phyloP scores from a whole-genome alignment of 2,113 vertebrate genomes.

The Macaca mulatta region DNA sequence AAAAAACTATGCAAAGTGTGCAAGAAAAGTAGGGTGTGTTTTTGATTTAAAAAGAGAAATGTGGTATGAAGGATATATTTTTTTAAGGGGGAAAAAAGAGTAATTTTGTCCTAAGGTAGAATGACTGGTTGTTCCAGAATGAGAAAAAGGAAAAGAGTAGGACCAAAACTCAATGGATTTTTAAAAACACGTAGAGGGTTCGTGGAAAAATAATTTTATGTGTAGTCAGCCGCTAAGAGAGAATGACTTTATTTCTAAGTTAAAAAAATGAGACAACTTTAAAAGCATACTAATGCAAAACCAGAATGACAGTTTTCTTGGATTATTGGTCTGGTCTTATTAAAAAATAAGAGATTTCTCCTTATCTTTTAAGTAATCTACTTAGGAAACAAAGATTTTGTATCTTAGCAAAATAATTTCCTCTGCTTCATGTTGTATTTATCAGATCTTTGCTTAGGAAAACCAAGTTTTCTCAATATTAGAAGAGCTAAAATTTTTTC shows the following conservation, averaged over 20 bases:
- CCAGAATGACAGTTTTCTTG: not conserved
- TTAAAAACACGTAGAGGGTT: not conserved
- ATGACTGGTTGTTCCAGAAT: not conserved
- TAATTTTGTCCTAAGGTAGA: not conserved
- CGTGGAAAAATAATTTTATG: not conserved
- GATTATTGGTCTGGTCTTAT: not conserved
- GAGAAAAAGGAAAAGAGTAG: not conserved
- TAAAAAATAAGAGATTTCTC: not conserved
- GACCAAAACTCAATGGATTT: not conserved
- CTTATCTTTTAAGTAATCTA: not conserved
- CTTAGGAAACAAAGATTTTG: not conserved
- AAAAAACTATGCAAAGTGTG: not conserved
- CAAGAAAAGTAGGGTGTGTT: not conserved
- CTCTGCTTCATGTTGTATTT: not conserved
- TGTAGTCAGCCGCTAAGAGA: not conserved
- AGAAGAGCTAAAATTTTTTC: not conserved
- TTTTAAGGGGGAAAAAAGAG: not conserved
- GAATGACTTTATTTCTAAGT: not conserved
- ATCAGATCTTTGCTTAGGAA: not conserved
- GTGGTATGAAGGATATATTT: not conserved
- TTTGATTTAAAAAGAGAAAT: not conserved
- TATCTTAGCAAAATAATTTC: not conserved
- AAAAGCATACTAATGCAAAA: not conserved
- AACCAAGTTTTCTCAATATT: not conserved
- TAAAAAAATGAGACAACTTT: not conserved